Conservation (phyloP, 2,797 vertebrate genomes). For the Masticophis lateralis region DNA sequence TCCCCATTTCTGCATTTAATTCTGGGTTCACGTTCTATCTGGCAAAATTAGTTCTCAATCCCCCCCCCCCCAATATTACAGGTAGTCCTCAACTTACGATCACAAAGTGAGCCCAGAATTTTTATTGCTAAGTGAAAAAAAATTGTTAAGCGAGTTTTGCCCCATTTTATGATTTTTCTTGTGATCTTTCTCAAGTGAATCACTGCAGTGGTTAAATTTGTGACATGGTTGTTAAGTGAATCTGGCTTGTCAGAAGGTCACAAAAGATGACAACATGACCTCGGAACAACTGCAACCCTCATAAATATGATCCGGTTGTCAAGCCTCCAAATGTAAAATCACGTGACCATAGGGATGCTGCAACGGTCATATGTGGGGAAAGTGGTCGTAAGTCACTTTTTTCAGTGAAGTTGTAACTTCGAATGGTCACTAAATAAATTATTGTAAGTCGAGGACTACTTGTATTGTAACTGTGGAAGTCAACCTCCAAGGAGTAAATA, state of each 20-base stretch:
- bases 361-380: not conserved
- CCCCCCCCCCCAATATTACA: not conserved
- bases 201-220: not conserved
- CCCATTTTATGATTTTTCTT: not conserved
- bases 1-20: slow-evolving; percentile 27
- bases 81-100: not conserved
- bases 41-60: not conserved
- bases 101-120: not conserved
- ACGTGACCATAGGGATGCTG: not conserved
- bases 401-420: not conserved
- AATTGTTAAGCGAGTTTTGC: not conserved
- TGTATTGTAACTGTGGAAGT: not conserved
- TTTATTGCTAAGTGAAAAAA: not conserved
- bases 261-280: not conserved
- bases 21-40: slow-evolving; percentile 15
- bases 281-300: not conserved
- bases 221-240: not conserved
- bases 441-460: not conserved
- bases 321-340: not conserved
- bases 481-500: not conserved
- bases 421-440: not conserved
- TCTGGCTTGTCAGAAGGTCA: not conserved
- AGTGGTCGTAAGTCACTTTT: not conserved
- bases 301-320: not conserved
- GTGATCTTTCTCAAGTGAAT: not conserved